Evolutionary conservation across 2,113 vertebrate species (phyloP), one percentile per base, ranked within the genome.

Genomic region (Cololabis saira): DNA sequence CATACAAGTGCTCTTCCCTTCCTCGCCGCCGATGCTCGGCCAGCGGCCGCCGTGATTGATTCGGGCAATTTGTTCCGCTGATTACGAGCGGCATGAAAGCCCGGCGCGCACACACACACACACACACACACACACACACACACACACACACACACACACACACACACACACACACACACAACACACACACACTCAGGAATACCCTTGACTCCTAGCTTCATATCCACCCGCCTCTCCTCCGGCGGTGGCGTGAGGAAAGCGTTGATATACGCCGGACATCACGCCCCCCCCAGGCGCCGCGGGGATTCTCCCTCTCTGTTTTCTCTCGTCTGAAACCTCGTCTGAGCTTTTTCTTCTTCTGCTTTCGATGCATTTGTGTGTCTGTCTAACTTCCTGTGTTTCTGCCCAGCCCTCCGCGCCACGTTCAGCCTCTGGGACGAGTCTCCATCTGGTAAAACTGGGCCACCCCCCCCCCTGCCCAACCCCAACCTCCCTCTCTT

Each of bases 1-100:
- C 93, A 91, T 88, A 89, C 90, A 83, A 91, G 90, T 82, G 83
- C 84, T 86, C 68, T 81, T 84, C 80, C 82, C 71, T 21, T 83
- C 82, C 69, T 74, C 60, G 43, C 69, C 53, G 59, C 41, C 60
- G 52, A 74, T 81, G 76, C 85, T 79, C 80, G 71, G 77, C 79
- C 87, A 74, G 83, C 80, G 85, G 84, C 71, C 67, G 81, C 84
- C 81, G 54, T 93, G 92, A 93, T 92, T 93, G 92, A 93, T 93
- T 91, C 87, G 88, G 92, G 81, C 91, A 93, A 93, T 93, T 92
- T 92, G 91, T 90, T 91, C 83, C 72, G 81, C 87, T 92, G 91
- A 93, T 93, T 93, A 92, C 81, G 54, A 90, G 81, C 82, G 27
- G 80, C 80, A 70, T 83, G 82, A 71, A 90, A 83, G 78, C 64